Conservation (phyloP, 2,888 invertebrate species). For the Scaptomyza parva region DNA sequence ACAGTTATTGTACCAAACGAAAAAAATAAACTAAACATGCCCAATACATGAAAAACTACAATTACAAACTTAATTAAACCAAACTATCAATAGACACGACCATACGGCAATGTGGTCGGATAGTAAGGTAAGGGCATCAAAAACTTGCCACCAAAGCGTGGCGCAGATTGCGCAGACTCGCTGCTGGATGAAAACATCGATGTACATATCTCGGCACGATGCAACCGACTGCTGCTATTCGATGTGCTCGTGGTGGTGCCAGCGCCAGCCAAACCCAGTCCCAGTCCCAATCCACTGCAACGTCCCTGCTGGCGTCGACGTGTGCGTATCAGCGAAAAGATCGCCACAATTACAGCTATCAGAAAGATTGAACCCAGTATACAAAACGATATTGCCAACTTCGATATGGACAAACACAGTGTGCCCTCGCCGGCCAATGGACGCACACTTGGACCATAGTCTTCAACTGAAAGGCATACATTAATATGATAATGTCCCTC, state of each 20-base stretch:
- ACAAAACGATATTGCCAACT: slow-evolving; percentile 91
- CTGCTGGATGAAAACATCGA: slow-evolving; percentile 84
- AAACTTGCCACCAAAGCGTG: slow-evolving; percentile 82
- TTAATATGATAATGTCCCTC: too few species aligned
- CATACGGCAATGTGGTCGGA: slow-evolving; percentile 83
- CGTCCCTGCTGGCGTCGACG: slow-evolving; percentile 82
- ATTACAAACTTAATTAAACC: slow-evolving; percentile 11
- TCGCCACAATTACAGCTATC: slow-evolving; percentile 89
- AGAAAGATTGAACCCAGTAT: slow-evolving; percentile 90
- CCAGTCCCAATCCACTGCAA: slow-evolving; percentile 40
- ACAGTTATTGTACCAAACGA: slow-evolving; percentile 35
- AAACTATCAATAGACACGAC: slow-evolving; percentile 82
- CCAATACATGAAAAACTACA: slow-evolving; percentile 22
- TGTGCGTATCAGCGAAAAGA: slow-evolving; percentile 88
- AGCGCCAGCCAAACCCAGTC: slow-evolving; percentile 43
- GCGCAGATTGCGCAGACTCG: slow-evolving; percentile 83
- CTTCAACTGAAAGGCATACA: slow-evolving; percentile 76
- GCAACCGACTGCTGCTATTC: slow-evolving; percentile 74
- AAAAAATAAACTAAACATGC: slow-evolving; percentile 33
- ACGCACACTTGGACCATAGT: slow-evolving; percentile 80
- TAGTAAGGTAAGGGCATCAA: slow-evolving; percentile 84
- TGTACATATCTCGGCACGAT: slow-evolving; percentile 79
- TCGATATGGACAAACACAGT: slow-evolving; percentile 91
- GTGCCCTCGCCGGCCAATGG: slow-evolving; percentile 82
- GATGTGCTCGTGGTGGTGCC: slow-evolving; percentile 59